Evolutionary conservation across 2,888 invertebrate genomes (phyloP), one percentile per base, ranked within the genome.

Genomic region (Cephus sareptanus): DNA sequence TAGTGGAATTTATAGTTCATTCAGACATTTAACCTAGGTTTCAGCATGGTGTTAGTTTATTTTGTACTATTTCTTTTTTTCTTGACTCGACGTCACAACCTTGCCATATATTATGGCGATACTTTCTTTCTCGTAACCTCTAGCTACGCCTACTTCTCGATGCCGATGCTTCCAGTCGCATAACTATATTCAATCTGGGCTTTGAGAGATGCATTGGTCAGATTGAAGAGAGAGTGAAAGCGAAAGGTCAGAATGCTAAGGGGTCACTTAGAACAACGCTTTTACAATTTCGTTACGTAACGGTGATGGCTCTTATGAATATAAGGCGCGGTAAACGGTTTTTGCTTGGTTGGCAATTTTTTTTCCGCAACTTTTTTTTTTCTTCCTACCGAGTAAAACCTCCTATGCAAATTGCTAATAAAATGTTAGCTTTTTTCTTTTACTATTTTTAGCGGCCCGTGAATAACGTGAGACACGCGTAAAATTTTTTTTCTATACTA

Each of bases 181-280:
- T 23, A 56, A 23, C 56, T 56, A 56, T 56, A 56, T 56, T 56
- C 23, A 23, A 56, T 56, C 56, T 56, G 6, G 56, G 23, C 56
- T 71, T 71, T 74, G 68, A 77, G 69, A 75, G 71, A 77, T 83
- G 82, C 83, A 80, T 81, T 79, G 79, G 76, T 80, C 81, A 81
- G 80, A 83, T 83, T 83, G 77, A 82, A 81, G 75, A 78, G 83
- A 85, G 89, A 90, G 91, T 91, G 91, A 91, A 91, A 91, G 91
- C 89, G 87, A 91, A 91, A 91, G 91, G 91, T 91, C 91, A 89
- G 85, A 86, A 87, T 84, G 85, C 77, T 80, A 77, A 81, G 85
- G 88, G 89, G 89, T 90, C 89, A 87, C 82, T 84, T 84, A 84
- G 83, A 88, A 89, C 87, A 89, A 88, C 88, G 86, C 87, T 88